Evolutionary conservation across 2,888 invertebrate genomes (phyloP).

Genomic region (Cosmorhoe ocellata): DNA sequence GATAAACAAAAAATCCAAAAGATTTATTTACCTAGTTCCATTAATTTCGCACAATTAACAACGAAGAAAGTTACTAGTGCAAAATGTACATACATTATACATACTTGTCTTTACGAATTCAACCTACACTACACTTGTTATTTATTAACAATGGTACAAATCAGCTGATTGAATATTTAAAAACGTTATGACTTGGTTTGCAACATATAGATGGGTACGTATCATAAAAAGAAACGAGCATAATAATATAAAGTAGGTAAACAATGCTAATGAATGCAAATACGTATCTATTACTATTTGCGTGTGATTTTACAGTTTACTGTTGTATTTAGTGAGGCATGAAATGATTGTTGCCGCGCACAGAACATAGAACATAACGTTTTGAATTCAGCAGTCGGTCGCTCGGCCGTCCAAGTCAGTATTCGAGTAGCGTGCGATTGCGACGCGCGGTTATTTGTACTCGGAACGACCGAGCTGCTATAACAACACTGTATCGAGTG

Average conservation of each 20-base stretch:
- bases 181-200: no score
- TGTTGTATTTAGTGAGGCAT: constrained; percentile 68
- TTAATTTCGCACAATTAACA: no score
- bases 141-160: no score
- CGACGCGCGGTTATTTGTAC: constrained; percentile 43
- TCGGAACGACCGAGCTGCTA: constrained; percentile 27
- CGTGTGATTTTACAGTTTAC: constrained; percentile 70
- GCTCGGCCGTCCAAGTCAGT: constrained; percentile 53
- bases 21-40: not conserved
- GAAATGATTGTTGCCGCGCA: constrained; percentile 63
- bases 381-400: constrained; percentile 52
- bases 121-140: no score
- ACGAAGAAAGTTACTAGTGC: no score
- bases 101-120: no score
- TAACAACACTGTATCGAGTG: constrained; percentile 40
- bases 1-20: constrained; percentile 2
- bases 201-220: no score
- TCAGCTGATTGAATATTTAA: no score
- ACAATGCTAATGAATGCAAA: constrained; percentile 36
- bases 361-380: constrained; percentile 55
- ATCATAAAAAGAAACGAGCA: constrained; percentile 14
- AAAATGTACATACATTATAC: no score
- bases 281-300: constrained; percentile 50
- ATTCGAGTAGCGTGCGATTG: constrained; percentile 55
- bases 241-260: constrained; percentile 4